Evolutionary conservation across 1,140 invertebrate genomes (phyloP), one percentile per base, ranked within the genome.

Genomic region (Dinothrombium tinctorium): DNA sequence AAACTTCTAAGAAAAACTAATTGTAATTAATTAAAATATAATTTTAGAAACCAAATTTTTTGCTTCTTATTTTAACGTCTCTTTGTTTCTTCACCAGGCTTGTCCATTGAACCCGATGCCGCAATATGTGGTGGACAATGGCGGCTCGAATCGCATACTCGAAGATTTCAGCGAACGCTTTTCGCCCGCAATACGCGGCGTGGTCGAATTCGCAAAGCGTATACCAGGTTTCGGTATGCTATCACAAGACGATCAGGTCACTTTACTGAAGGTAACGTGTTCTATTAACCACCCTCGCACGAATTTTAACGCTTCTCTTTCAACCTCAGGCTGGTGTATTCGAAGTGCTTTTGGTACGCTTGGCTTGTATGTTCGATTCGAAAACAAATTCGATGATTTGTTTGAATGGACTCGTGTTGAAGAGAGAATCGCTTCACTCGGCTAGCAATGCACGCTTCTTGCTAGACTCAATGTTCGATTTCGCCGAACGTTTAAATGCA

Each of bases 381-480:
- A 50, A 60, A 49, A 77, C 77, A 49, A 79, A 80, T 60, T 77
- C 74, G 56, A 83, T 89, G 69, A 76, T 89, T 47, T 89, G 81
- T 58, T 65, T 89, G 37, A 87, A 89, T 52, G 82, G 82, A 35
- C 79, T 86, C 59, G 72, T 89, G 47, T 69, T 87, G 54, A 76
- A 81, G 51, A 68, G 79, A 36, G 82, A 89, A 56, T 74, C 80
- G 36, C 77, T 89, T 45, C 77, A 82, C 59, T 77, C 76, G 54
- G 50, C 50, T 51, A 79, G 76, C 45, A 89, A 89, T 61, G 82
- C 83, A 9, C 68, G 82, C 49, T 92, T 90, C 56, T 70, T 96
- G 22, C 77, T 92, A 59, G 82, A 92, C 54, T 89, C 81, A 44
- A 94, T 92, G 64, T 90, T 95, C 57, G 89, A 94, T 53, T 90